A percentile compares a stretch with the other conserved stretches of the same genome.
Conservation (phyloP, 2,797 vertebrate genomes). For the Acipenser ruthenus region DNA sequence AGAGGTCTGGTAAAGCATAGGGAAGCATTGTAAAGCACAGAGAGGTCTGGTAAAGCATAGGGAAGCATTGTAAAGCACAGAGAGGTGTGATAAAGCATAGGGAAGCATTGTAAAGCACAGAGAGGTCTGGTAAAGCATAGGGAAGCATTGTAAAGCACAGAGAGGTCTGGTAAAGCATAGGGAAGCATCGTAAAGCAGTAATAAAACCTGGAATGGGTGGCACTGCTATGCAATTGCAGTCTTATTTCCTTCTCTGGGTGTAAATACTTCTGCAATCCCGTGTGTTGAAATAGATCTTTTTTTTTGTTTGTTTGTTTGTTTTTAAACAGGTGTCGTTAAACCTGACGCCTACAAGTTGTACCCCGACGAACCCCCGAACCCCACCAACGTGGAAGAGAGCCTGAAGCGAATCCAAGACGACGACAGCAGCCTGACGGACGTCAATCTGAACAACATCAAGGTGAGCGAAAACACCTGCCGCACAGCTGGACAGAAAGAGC, state of each 20-base stretch:
- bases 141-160: not conserved
- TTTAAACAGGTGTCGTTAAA: slow-evolving; percentile 78
- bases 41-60: too few relatives aligned
- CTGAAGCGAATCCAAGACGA: slow-evolving; percentile 72
- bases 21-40: too few relatives aligned
- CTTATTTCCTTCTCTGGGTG: too few relatives aligned
- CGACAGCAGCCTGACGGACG: slow-evolving; percentile 70
- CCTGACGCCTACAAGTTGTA: slow-evolving; percentile 80
- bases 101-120: slow-evolving; percentile 76
- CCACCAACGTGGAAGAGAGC: slow-evolving; percentile 84
- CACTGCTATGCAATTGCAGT: too few relatives aligned
- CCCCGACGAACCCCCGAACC: slow-evolving; percentile 86
- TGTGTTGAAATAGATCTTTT: not conserved
- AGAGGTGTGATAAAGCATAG: too few relatives aligned
- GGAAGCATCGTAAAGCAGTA: too few relatives aligned
- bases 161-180: not conserved
- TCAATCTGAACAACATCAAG: slow-evolving; percentile 97
- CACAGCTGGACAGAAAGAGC: too few relatives aligned
- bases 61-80: too few relatives aligned
- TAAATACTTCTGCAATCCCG: too few relatives aligned
- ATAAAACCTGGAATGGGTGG: too few relatives aligned
- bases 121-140: slow-evolving; percentile 28
- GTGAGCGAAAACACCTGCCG: slow-evolving; percentile 37
- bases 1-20: too few relatives aligned
- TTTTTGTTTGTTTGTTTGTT: not conserved